Evolutionary conservation across 2,888 invertebrate genomes (phyloP), one percentile per base, ranked within the genome.

Genomic region (Ametastegia equiseti): DNA sequence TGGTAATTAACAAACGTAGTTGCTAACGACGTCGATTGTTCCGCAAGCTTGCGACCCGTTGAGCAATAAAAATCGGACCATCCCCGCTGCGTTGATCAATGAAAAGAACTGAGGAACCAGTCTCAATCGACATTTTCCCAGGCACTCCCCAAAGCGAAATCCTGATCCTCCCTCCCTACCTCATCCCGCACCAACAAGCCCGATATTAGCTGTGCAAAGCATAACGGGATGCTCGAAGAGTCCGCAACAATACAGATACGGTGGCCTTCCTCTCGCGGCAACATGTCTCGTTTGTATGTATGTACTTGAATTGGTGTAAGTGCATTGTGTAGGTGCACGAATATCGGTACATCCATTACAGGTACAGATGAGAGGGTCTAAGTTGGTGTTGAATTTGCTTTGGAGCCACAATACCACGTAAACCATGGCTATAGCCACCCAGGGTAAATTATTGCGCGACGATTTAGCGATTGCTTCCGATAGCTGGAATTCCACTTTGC

Each of bases 381-480:
- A 60, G 60, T 45, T 27, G 27, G 78, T 57, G 42, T 60, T 78
- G 27, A n/a, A 78, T 63, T 78, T 23, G 42, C 77, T 19, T 78
- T 78, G 27, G 23, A 78, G 60, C 36, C 33, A 54, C 36, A n/a
- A n/a, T n/a, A n/a, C n/a, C n/a, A n/a, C n/a, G n/a, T n/a, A n/a
- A n/a, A 42, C 82, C 82, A 45, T 65, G 19, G 73, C 75, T 47
- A 45, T n/a, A 39, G 27, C 27, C 77, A 69, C 81, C 82, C 60
- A 81, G 82, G 82, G 83, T 89, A 88, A 90, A 89, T 90, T 90
- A 90, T 90, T 89, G 89, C 89, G 83, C 83, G 86, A 84, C 85
- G 86, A 87, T 87, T 89, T 87, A 84, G 88, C 88, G 89, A 90
- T 90, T 89, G 89, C 89, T 90, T 90, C 88, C 89, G 90, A 90